Base-by-base conservation (phyloP, 2,888 invertebrate species). In the Cryptus viduatorius region DNA sequence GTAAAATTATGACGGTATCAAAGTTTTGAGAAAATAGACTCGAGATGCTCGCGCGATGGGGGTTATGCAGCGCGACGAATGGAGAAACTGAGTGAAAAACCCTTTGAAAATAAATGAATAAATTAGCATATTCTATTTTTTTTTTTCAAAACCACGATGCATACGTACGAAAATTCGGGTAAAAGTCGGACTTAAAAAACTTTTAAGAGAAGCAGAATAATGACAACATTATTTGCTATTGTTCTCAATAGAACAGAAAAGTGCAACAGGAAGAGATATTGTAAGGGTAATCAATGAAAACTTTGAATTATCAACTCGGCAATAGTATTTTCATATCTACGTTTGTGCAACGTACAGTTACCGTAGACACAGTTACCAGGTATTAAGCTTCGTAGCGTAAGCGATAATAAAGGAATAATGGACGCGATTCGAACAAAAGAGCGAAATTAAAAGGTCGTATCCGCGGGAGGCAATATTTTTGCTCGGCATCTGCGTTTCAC, bases 391-490 rank as follows among this genome's bases (percentile, higher is more conserved):
- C 29, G n/a, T 31, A 29, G 29, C 5, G 29, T 61, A n/a, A 61
- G 61, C 5, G 14, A 61, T 29, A 61, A 61, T 61, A 61, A 14
- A 61, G 14, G 12, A 56, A 24, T 56, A 56, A 61, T 31, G 14
- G 61, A 61, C 12, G 31, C 14, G 61, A 29, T n/a, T 24, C 31
- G n/a, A 61, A 61, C 29, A 61, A 61, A 31, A 61, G 61, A 14
- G 61, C 61, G 31, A 61, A 61, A 61, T 61, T 61, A 61, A 61
- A 61, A 61, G 29, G 14, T 31, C 31, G 29, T 14, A 61, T 61
- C n/a, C 61, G 61, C 61, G 37, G 29, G 7, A 16, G n/a, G 31
- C n/a, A 61, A 61, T 59, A 59, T 61, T 61, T 61, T 61, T 61
- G 14, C 14, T 24, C 31, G 5, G n/a, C 61, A 61, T 61, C 29